Evolutionary conservation across 2,113 vertebrate species (phyloP).

Genomic region (Otolemur garnettii): DNA sequence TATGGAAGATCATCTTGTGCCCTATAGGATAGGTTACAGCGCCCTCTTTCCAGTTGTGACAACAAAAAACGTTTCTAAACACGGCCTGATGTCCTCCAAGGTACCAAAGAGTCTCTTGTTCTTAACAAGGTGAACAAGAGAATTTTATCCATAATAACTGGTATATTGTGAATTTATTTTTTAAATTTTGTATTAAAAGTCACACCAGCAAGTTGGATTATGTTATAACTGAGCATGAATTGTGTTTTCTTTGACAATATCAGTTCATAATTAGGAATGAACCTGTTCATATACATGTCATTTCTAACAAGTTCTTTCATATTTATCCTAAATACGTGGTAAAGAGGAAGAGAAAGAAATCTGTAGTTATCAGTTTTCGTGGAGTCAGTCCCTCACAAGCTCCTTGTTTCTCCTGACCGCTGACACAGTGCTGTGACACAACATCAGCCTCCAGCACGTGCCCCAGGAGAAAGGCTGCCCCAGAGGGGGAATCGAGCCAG

Average conservation of each 20-base stretch:
- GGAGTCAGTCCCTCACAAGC: background rate
- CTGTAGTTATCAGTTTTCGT: background rate
- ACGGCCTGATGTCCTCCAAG: background rate
- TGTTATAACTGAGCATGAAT: background rate
- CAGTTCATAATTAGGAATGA: background rate
- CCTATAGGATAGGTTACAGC: accelerated
- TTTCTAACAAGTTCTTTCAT: background rate
- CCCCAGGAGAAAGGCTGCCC: no score
- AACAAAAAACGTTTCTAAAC: background rate
- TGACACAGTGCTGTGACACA: background rate
- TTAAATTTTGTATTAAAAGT: background rate
- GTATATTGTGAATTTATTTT: background rate
- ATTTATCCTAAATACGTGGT: background rate
- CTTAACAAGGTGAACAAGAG: background rate
- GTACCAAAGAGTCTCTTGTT: background rate
- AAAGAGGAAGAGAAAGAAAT: background rate
- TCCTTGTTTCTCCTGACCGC: background rate
- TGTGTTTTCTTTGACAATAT: background rate
- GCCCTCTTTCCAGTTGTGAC: accelerated
- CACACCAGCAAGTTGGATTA: background rate
- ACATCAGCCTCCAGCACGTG: background rate
- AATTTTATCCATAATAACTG: background rate
- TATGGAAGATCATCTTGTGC: background rate
- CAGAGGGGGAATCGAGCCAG: background rate
- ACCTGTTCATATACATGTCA: background rate